Base-by-base conservation (phyloP, 2,113 vertebrate genomes). In the Centropus unirufus region DNA sequence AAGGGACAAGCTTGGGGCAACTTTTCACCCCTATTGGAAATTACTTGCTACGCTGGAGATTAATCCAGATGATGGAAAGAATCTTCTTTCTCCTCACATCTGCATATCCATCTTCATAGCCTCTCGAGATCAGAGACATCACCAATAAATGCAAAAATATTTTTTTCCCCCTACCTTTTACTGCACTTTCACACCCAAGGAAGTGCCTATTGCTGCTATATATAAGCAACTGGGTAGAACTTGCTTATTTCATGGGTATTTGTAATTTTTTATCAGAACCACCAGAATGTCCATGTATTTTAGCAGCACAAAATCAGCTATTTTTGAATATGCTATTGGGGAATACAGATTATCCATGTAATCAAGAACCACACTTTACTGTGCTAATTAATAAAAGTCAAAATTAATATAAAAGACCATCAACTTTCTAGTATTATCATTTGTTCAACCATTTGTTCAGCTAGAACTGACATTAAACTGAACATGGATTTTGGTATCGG, bases 11-110 rank as follows among this genome's bases (percentile, higher is more conserved):
- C 21, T 88, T 57, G 66, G 87, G 81, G 42, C 89, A 96, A 64
- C 51, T 92, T 86, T 64, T 91, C 96, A 93, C 39, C 44, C 52
- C 68, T 89, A 12, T 89, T 10, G 15, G 92, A 97, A 97, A 96
- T 97, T 93, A 94, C 69, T 95, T 84, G 34, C 57, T 91, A 82
- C 89, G 95, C 91, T 87, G 67, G 94, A 98, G 97, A 98, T 96
- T 91, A 95, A 82, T 96, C 52, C 69, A 95, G 73, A 84, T 92
- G 83, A 96, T 74, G 82, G 87, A 93, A 95, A 96, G 80, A 90
- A 97, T 97, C 82, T 93, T 87, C 88, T 77, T 52, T 75, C 94
- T 85, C 86, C 92, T 84, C 78, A 84, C 92, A 93, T 96, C 94
- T 98, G 87, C 80, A 95, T 96, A 97, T 95, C 83, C 90, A 97